phyloP scores from a whole-genome alignment of 2,888 invertebrate genomes.

The Tethea ocularis region DNA sequence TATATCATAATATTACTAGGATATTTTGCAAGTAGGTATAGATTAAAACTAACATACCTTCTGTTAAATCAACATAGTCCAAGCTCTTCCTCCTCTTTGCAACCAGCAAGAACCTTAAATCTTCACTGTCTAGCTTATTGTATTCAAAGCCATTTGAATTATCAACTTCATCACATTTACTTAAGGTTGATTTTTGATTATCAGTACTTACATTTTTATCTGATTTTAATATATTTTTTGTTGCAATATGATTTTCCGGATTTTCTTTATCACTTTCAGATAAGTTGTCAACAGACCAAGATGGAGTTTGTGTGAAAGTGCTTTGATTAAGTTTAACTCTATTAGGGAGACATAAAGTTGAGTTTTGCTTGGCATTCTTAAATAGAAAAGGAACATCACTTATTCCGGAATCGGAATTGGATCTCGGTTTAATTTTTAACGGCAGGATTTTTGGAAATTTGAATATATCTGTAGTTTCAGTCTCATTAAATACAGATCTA shows the following conservation, averaged over 20 bases:
- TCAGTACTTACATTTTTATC: neutral
- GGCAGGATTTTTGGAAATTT: neutral
- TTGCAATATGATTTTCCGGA: neutral
- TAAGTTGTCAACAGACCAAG: neutral
- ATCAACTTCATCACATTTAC: neutral
- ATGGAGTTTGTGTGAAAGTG: neutral
- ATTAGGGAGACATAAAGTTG: neutral
- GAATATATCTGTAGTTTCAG: neutral
- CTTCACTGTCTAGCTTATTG: slow-evolving; percentile 31
- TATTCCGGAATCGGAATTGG: neutral
- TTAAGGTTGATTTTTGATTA: neutral
- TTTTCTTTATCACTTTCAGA: neutral
- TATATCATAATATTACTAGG: no score
- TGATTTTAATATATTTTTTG: neutral
- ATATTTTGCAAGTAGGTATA: no score
- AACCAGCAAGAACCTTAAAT: slow-evolving; percentile 49
- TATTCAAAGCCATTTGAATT: neutral
- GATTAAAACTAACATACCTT: slow-evolving; percentile 23
- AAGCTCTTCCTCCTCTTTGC: slow-evolving; percentile 41
- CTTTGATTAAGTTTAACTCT: neutral
- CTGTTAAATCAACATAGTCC: slow-evolving; percentile 11
- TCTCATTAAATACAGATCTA: neutral
- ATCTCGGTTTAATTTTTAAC: neutral
- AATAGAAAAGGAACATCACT: neutral
- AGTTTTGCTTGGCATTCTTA: neutral